Evolutionary conservation across 2,797 vertebrate species (phyloP), one percentile per base, ranked within the genome.

Genomic region (Neopelma chrysocephalum): DNA sequence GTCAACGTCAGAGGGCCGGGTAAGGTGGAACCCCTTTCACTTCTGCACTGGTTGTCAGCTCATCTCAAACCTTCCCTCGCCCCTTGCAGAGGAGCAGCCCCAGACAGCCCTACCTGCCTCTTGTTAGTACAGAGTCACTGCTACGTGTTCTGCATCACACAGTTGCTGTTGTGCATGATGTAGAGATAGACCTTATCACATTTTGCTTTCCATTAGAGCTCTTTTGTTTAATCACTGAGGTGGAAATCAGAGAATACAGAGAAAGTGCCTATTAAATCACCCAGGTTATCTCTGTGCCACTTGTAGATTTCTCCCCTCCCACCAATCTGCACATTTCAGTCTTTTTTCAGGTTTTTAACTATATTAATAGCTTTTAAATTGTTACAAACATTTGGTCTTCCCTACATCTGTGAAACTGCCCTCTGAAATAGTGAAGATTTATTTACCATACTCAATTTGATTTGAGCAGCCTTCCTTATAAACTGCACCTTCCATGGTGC

Each of bases 1-100:
- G 99, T 99, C 82, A 99, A 99, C 2, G 99, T 99, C 62, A 98
- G 99, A 5, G 99, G 99, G 71, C 99, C 99, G 31, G 99, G 99
- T 99, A 97, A 87, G 98, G 70, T 12, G 83, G 27, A 69, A 69
- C 20, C 77, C 68, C 66, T 32, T 36, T 31, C 32, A 2, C 42
- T 79, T 61, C 31, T 82, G 68, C 14, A 23, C 32, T 51, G 70
- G 47, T 68, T 53, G 23, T 26, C 40, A 34, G 71, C 40, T 76
- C 6, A 2, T n/a, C 36, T 15, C 8, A 54, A 17, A 54, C 18
- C 25, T 73, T 57, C 15, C 18, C 56, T 53, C 25, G 17, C 13
- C 50, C 38, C 78, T 25, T 32, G 27, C 64, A 65, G 58, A 12
- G 31, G 68, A 76, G 71, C 71, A 64, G 65, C 45, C 60, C 31